Evolutionary conservation across 2,888 invertebrate species (phyloP).

Genomic region (Dichetophora obliterata): DNA sequence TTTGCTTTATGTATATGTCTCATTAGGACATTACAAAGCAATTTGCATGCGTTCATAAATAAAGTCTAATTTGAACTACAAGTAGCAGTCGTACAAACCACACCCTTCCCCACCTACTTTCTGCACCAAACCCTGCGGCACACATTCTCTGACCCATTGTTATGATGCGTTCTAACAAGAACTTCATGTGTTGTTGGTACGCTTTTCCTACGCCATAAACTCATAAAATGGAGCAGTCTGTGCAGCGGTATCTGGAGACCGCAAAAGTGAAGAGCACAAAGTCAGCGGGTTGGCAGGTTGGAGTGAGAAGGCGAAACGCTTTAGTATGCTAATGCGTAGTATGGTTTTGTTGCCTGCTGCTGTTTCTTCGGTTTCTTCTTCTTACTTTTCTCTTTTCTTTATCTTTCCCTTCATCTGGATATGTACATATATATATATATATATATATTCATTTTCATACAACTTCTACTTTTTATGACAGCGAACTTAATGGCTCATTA

Average conservation of each 20-base stretch:
- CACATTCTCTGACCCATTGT: not conserved
- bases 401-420: not conserved
- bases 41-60: slow-evolving; percentile 23
- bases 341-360: not conserved
- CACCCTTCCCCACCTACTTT: too few species aligned
- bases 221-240: slow-evolving; percentile 19
- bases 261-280: not conserved
- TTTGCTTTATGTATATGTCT: slow-evolving; percentile 14
- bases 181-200: slow-evolving; percentile 4
- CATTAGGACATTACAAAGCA: slow-evolving; percentile 19
- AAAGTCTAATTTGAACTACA: slow-evolving; percentile 9
- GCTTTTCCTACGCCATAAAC: not conserved
- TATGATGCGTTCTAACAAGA: slow-evolving; percentile 2
- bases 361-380: not conserved
- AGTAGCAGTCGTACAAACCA: too few species aligned
- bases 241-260: not conserved
- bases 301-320: not conserved
- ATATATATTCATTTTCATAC: not conserved
- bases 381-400: not conserved
- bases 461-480: not conserved
- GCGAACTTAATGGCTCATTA: slow-evolving; percentile 20
- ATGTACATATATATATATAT: too few species aligned
- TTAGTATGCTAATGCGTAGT: not conserved
- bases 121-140: not conserved
- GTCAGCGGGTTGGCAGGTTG: not conserved